These are phyloP conservation scores for Lasioglossum lativentre DNA, from an alignment of 2,888 invertebrate genomes.

Conservation along the genomic window DNA sequence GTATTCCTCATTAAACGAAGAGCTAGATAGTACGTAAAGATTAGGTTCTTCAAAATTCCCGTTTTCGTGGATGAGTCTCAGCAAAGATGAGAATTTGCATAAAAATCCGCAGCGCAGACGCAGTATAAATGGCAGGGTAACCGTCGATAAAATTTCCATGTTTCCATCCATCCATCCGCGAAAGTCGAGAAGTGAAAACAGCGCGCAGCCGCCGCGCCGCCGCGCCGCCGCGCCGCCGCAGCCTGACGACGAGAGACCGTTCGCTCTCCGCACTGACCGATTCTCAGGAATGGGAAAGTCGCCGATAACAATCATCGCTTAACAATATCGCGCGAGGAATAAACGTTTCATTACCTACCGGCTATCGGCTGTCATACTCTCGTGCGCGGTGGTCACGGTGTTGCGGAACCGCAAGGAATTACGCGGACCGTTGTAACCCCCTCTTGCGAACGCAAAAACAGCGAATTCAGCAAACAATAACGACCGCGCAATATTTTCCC, in stretches of 20 bases:
- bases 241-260: background rate
- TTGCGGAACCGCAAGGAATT: constrained; percentile 33
- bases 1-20: too few species aligned
- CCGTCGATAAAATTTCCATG: background rate
- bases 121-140: background rate
- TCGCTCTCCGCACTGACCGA: constrained; percentile 51
- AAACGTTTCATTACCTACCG: constrained; percentile 48
- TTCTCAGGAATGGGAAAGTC: constrained; percentile 61
- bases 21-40: too few species aligned
- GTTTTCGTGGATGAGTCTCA: background rate
- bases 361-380: constrained; percentile 40
- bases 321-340: constrained; percentile 53
- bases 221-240: too few species aligned
- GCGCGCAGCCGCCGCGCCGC: background rate
- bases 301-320: constrained; percentile 54
- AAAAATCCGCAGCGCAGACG: background rate
- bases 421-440: background rate
- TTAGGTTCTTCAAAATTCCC: background rate
- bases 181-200: constrained; percentile 41
- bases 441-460: background rate
- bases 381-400: constrained; percentile 5
- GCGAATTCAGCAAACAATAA: constrained; percentile 36
- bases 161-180: constrained; percentile 4
- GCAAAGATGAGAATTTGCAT: background rate
- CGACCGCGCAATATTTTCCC: constrained; percentile 25